Base-by-base conservation (phyloP, 2,888 invertebrate genomes). In the Strigamia maritima region DNA sequence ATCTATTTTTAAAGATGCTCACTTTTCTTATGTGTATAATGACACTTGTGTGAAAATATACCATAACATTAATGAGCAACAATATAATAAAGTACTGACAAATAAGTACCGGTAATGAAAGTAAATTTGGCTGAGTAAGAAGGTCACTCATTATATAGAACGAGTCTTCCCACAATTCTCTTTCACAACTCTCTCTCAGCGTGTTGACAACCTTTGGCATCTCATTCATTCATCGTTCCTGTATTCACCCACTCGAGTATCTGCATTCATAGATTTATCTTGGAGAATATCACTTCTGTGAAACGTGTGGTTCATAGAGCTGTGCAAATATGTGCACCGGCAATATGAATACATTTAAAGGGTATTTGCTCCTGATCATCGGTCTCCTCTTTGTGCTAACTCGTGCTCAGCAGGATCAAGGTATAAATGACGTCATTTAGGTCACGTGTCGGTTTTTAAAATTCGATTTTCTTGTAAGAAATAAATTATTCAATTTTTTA, bases 141-240 rank as follows among this genome's bases (percentile, higher is more conserved):
- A 49, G 49, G 49, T 49, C 49, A 49, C 49, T n/a, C 49, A 49
- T 14, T 49, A 14, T 49, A 49, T n/a, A 49, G 49, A n/a, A n/a
- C 49, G 49, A 49, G n/a, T 49, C 49, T 49, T 49, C 49, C 49
- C 49, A 49, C 49, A 49, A 49, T 49, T 49, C 49, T 49, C 49
- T 49, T 49, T 49, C n/a, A 49, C 49, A 49, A 49, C 49, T n/a
- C 16, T n/a, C n/a, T n/a, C n/a, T 14, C 49, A 14, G n/a, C 16
- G 49, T n/a, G 49, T 49, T 14, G 16, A 49, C 49, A 6, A n/a
- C n/a, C 49, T 49, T n/a, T n/a, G 16, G 49, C 49, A 49, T 49
- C 49, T 31, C 31, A 49, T 49, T 49, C 49, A 49, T 49, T 49
- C 49, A 49, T 49, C 49, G 16, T n/a, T n/a, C n/a, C n/a, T n/a